Evolutionary conservation across 2,888 invertebrate genomes (phyloP).

Genomic region (Lasioglossum oenotherae): DNA sequence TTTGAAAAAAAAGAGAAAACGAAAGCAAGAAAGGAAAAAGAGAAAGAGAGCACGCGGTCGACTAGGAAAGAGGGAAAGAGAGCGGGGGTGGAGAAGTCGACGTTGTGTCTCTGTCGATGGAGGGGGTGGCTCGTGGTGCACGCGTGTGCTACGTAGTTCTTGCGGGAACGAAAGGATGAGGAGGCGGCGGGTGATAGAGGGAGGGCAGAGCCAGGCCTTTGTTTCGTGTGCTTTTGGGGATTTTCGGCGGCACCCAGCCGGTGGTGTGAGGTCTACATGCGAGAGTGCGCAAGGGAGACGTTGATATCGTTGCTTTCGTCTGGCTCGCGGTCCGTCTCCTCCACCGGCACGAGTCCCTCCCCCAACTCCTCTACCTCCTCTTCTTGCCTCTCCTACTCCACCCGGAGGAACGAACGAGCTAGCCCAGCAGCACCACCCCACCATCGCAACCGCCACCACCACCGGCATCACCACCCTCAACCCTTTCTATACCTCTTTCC

Average conservation of each 20-base stretch:
- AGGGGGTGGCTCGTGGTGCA: constrained; percentile 27
- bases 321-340: constrained; percentile 62
- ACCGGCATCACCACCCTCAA: constrained; percentile 46
- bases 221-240: constrained; percentile 78
- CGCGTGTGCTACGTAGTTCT: constrained; percentile 52
- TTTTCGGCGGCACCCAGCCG: constrained; percentile 75
- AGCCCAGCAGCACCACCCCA: constrained; percentile 35
- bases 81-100: constrained; percentile 40
- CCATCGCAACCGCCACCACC: constrained; percentile 4
- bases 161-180: constrained; percentile 47
- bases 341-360: constrained; percentile 38
- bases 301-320: constrained; percentile 75
- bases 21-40: constrained; percentile 4
- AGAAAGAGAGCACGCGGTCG: constrained; percentile 27
- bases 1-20: not conserved
- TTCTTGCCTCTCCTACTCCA: not conserved
- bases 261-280: constrained; percentile 69
- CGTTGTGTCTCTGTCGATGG: constrained; percentile 35
- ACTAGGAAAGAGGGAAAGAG: constrained; percentile 14
- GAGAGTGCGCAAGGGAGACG: constrained; percentile 64
- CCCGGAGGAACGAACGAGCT: constrained; percentile 25
- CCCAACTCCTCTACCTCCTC: not conserved
- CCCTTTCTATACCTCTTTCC: constrained; percentile 58
- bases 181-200: constrained; percentile 13
- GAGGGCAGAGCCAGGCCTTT: constrained; percentile 66